Evolutionary conservation across 2,888 invertebrate genomes (phyloP), one percentile per base, ranked within the genome.

Genomic region (Athripsodes cinereus): DNA sequence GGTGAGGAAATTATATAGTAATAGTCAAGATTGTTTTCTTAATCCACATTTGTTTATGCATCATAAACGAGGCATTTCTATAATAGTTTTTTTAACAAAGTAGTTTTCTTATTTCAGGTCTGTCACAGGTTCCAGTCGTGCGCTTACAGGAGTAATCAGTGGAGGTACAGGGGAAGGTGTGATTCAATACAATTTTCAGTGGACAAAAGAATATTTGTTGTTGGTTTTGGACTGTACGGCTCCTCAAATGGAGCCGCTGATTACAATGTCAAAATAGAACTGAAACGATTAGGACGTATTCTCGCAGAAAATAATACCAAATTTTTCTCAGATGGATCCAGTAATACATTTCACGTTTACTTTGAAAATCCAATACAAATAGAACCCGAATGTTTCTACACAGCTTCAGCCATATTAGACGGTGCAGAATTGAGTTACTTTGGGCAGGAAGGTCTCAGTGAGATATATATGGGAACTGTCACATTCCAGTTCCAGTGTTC

Each of bases 401-500:
- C 96, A 2, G 96, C 96, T 10, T 95, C 95, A n/a, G 96, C 92
- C 1, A 87, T 96, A 64, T 76, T 97, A 19, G 96, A 96, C 71
- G 96, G 96, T 11, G 88, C 87, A 59, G 96, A 96, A 72, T 76
- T 97, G 65, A 95, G 95, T 75, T 97, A 96, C 74, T 97, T 96
- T 72, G 96, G 96, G 5, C 96, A 96, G 73, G 96, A 97, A 74
- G 96, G 96, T 20, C 85, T 96, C 82, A 92, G 93, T 68, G 96
- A 96, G 75, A 92, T 96, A 47, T 88, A 88, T 57, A 90, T 92
- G 72, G 94, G 94, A 2, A 90, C 89, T 69, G 95, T 96, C 58
- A 94, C 92, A 63, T 96, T 96, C 78, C 96, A 96, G 76, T 97
- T 96, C 76, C 96, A 96, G 74, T 96, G 96, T 74, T 96, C 95